Base-by-base conservation (phyloP, 2,888 invertebrate species). In the Pterostichus madidus region DNA sequence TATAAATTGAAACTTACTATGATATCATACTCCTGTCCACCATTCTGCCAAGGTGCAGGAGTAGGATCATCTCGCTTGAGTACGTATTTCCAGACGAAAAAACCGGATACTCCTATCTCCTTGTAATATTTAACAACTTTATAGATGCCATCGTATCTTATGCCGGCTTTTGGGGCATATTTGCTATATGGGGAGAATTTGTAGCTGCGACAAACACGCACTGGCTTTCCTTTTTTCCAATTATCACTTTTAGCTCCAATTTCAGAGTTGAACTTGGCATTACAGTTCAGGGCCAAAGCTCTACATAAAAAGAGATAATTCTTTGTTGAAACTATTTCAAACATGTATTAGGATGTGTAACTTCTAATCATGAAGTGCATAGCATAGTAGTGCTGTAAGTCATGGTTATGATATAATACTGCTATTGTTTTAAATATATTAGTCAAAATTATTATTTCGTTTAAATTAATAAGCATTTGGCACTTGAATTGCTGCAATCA, bases 61-160 rank as follows among this genome's bases (percentile, higher is more conserved):
- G 87, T 90, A 0, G 94, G 93, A 89, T 97, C 97, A 88, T 97
- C 97, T 77, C 97, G 90, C 61, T 94, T 90, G 84, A 97, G 88
- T 49, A 95, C 87, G 88, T 95, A 97, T 83, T 95, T 93, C 96
- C 96, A 97, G 35, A 97, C 95, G 7, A 92, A 91, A 87, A 93
- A 96, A 0, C 96, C 96, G 1, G 96, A 94, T 86, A 94, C 91
- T 0, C 96, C 96, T 83, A 92, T 93, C 87, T 95, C 94, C 0
- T 94, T 94, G 90, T 95, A 96, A 87, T 96, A 97, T 86, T 95
- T 96, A 0, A 96, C 94, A 0, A 97, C 94, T 90, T 97, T 97
- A 89, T 97, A 97, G 77, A 96, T 93, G 0, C 97, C 97, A 87
- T 97, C 97, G 88, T 97, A 97, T 85, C 96, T 90, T 84, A 93